phyloP scores from a whole-genome alignment of 2,113 vertebrate genomes.

The Octodon degus region DNA sequence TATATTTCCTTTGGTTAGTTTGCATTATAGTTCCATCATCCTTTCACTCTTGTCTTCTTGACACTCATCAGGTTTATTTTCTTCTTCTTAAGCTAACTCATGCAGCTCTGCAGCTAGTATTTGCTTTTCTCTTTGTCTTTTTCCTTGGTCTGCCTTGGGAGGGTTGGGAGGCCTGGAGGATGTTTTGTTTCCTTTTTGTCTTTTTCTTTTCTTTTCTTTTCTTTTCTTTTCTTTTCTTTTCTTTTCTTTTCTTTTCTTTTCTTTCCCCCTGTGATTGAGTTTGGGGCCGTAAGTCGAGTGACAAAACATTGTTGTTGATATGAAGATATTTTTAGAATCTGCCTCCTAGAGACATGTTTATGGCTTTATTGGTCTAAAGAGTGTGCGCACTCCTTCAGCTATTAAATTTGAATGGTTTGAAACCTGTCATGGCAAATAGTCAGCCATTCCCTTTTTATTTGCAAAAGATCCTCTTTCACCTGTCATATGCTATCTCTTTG shows the following conservation, averaged over 20 bases:
- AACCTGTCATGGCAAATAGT: background rate
- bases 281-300: background rate
- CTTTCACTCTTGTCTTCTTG: background rate
- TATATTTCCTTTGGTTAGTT: background rate
- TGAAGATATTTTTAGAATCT: background rate
- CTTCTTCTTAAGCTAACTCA: background rate
- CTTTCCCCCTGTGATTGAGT: background rate
- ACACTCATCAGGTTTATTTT: background rate
- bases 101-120: background rate
- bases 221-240: background rate
- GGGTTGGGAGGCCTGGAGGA: background rate
- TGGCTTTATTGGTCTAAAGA: background rate
- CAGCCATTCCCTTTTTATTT: background rate
- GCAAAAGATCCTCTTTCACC: background rate
- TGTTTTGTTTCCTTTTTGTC: background rate
- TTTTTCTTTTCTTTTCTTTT: background rate
- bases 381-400: background rate
- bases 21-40: background rate
- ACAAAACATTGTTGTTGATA: background rate
- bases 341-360: background rate
- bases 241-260: background rate
- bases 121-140: background rate
- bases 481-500: background rate
- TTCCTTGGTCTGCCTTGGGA: background rate
- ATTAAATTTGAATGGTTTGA: background rate